Evolutionary conservation across 2,113 vertebrate species (phyloP), one percentile per base, ranked within the genome.

Genomic region (Semnornis frantzii): DNA sequence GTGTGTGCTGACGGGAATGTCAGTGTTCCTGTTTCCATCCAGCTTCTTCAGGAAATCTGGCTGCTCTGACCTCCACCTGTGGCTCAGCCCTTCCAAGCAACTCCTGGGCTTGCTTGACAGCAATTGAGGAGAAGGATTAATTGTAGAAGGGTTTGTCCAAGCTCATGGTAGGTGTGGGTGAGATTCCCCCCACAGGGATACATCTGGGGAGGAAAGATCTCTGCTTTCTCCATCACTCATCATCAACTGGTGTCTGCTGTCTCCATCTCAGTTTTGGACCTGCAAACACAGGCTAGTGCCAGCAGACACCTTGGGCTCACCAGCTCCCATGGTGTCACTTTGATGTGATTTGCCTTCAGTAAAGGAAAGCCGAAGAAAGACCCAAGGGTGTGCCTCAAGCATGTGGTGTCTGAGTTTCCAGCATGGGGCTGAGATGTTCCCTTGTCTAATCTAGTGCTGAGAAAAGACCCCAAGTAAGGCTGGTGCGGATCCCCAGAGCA

Each of bases 181-280:
- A 82, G 63, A 10, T 23, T 30, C 17, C 20, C 19, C 48, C 23
- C 3, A 0, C 0, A 0, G n/a, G n/a, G 64, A 31, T 55, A 59
- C 64, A 83, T 73, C 34, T 69, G 92, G 12, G 11, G 21, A 52
- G 10, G 42, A n/a, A 59, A 55, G 64, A 37, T 59, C 59, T 80
- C 78, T 89, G 34, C 78, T 71, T 54, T 87, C 48, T 16, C 23
- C 14, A 25, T 59, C 82, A 6, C 42, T 50, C 2, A 1, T 21
- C 31, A 9, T 78, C 37, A 39, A 62, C 77, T 70, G 79, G 4
- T 64, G 4, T 33, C 75, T 60, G 80, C 81, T 74, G 72, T 25
- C 28, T 62, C 20, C 3, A 4, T 28, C 91, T 57, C 64, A 30
- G 52, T 69, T 55, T 68, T 50, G 54, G 19, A 30, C 0, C 2